These are phyloP conservation scores for Hylaeus anthracinus DNA, from an alignment of 1,140 invertebrate genomes.

Conservation along the genomic window DNA sequence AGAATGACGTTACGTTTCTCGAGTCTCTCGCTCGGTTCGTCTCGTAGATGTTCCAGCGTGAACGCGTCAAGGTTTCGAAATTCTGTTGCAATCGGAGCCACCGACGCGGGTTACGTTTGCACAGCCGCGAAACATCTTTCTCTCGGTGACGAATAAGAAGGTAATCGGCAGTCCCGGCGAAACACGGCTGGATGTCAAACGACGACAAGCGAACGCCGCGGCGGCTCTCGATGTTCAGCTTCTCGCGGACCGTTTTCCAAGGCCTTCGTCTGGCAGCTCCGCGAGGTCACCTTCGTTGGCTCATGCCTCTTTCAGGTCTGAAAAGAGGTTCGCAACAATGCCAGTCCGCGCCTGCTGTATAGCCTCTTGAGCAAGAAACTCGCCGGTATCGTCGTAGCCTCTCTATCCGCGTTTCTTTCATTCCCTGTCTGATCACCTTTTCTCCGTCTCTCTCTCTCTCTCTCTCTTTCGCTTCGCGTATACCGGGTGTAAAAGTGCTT, in stretches of 20 bases:
- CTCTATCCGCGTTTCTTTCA: conserved; percentile 57
- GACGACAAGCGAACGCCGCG: background rate
- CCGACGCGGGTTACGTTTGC: background rate
- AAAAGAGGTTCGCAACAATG: conserved; percentile 72
- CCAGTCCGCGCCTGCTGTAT: conserved; percentile 48
- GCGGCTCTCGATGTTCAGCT: conserved; percentile 26
- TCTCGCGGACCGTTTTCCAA: conserved; percentile 60
- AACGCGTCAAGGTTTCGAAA: conserved; percentile 33
- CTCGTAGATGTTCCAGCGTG: background rate
- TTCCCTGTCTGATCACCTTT: conserved; percentile 46
- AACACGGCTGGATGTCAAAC: background rate
- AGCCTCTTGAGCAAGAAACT: conserved; percentile 54
- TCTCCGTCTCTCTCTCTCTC: conserved; percentile 32
- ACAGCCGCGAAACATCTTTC: background rate
- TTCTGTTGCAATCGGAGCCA: conserved; percentile 9
- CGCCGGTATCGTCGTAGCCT: conserved; percentile 47
- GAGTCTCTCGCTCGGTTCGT: too few species aligned
- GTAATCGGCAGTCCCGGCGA: conserved; percentile 20
- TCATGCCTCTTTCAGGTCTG: conserved; percentile 67
- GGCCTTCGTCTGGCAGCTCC: conserved; percentile 51
- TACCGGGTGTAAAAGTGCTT: conserved; percentile 66
- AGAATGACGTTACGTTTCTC: too few species aligned
- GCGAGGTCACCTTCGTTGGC: conserved; percentile 68
- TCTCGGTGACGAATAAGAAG: conserved; percentile 16
- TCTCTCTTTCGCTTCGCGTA: conserved; percentile 30